Evolutionary conservation across 2,888 invertebrate species (phyloP), one percentile per base, ranked within the genome.

Genomic region (Eristalinus sepulchralis): DNA sequence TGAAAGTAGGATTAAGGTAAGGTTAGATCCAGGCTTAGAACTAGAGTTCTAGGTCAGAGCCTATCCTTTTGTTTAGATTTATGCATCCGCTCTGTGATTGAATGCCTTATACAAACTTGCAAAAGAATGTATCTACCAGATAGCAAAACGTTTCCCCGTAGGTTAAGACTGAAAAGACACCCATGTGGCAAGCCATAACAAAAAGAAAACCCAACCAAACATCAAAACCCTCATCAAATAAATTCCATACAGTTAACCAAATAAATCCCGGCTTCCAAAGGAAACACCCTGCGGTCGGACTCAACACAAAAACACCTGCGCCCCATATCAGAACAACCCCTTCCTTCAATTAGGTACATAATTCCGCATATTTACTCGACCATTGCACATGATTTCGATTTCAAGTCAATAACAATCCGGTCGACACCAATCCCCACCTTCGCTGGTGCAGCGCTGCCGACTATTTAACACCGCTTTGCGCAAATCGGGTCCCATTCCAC

Each of bases 401-500:
- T 59, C n/a, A 6, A 20, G 39, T 62, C 31, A 64, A 77, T 82
- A 73, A 72, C 81, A 68, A 73, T 85, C 27, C 57, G 39, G 36
- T 59, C n/a, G 64, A n/a, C 33, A 68, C 59, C 71, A 24, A 31
- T n/a, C 33, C 10, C 34, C 77, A 24, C 53, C 34, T 36, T 17
- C 33, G 11, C 78, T 3, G 20, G 0, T 17, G 20, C 31, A 33
- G 67, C 62, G 59, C 27, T 78, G 11, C 2, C 31, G 33, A 82
- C 73, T 82, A 86, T 86, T 82, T 71, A 78, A 82, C 82, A 82
- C 82, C 78, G 33, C 53, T 75, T 77, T 82, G 59, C 80, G 66
- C 57, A 83, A 55, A 78, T 39, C 22, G 33, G 57, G 66, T 62
- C 67, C 76, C 63, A 76, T 77, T 67, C 62, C 76, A 80, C 33